Conservation (phyloP, 2,797 vertebrate species). For the Hypotaenidia okinawae region DNA sequence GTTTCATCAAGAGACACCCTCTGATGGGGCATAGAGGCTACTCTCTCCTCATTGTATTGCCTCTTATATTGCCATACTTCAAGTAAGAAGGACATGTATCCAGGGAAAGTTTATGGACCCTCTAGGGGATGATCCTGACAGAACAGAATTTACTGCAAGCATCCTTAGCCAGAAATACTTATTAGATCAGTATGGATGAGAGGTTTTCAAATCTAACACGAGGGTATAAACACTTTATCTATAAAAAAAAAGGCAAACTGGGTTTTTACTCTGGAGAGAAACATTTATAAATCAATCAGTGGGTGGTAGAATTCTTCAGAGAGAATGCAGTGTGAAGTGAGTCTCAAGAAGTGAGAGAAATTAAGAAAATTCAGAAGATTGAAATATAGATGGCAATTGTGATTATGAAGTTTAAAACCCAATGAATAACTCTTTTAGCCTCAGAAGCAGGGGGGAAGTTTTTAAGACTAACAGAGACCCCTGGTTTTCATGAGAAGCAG, state of each 20-base stretch:
- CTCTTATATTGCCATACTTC: not conserved
- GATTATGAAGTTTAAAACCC: not conserved
- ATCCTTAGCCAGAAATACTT: not conserved
- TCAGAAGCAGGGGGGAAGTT: not conserved
- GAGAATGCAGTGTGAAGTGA: not conserved
- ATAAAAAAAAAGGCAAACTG: constrained; percentile 22
- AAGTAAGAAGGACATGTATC: not conserved
- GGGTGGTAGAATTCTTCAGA: not conserved
- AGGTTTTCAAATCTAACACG: constrained; percentile 28
- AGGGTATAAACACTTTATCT: not conserved
- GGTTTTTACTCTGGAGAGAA: not conserved
- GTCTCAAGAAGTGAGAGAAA: not conserved
- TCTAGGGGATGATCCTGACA: not conserved
- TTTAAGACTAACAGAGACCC: not conserved
- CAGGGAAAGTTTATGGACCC: not conserved
- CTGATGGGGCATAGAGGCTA: not conserved
- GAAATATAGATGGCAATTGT: not conserved
- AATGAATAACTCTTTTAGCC: not conserved
- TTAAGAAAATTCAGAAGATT: not conserved
- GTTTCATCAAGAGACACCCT: not conserved
- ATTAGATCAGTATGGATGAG: constrained; percentile 16
- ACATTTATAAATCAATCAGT: not conserved
- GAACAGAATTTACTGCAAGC: constrained; percentile 7
- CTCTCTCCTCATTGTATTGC: not conserved
- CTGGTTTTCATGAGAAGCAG: not conserved